A percentile compares a stretch with the other conserved stretches of the same genome.
phyloP scores from a whole-genome alignment of 2,888 invertebrate genomes.

The Saturnia pavonia region DNA sequence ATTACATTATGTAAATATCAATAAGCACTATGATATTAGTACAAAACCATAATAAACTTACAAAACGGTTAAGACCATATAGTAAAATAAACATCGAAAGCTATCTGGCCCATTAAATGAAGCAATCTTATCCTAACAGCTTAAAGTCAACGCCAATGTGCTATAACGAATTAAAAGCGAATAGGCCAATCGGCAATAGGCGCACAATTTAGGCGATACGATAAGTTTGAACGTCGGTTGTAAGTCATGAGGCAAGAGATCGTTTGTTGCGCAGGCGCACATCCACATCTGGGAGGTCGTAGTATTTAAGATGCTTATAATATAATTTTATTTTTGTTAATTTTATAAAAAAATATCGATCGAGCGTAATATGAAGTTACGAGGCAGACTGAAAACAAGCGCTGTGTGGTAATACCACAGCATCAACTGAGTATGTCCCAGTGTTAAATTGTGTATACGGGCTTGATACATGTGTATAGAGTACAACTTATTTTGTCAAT shows the following conservation, averaged over 20 bases:
- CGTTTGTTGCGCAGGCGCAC: slow-evolving; percentile 25
- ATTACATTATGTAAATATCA: not conserved
- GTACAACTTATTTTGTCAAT: no score
- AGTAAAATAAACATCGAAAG: slow-evolving; percentile 18
- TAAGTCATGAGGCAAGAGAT: slow-evolving; percentile 31
- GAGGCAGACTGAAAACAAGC: no score
- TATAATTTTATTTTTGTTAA: not conserved
- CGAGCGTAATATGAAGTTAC: no score
- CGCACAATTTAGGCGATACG: slow-evolving; percentile 33
- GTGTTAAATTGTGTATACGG: no score
- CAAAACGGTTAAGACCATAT: slow-evolving; percentile 11
- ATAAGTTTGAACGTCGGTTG: slow-evolving; percentile 24
- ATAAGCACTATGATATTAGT: not conserved
- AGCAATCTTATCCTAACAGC: slow-evolving; percentile 27
- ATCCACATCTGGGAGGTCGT: slow-evolving; percentile 14
- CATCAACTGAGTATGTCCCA: no score
- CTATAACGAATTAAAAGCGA: slow-evolving; percentile 31
- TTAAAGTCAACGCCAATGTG: slow-evolving; percentile 27
- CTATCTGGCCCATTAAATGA: slow-evolving; percentile 21
- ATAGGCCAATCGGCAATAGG: slow-evolving; percentile 25
- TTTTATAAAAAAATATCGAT: not conserved
- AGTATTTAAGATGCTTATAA: not conserved
- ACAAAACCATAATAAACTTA: slow-evolving; percentile 12
- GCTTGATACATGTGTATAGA: no score
- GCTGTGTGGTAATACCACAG: no score